Evolutionary conservation across 2,888 invertebrate species (phyloP), one percentile per base, ranked within the genome.

Genomic region (Phymatocera aterrima): DNA sequence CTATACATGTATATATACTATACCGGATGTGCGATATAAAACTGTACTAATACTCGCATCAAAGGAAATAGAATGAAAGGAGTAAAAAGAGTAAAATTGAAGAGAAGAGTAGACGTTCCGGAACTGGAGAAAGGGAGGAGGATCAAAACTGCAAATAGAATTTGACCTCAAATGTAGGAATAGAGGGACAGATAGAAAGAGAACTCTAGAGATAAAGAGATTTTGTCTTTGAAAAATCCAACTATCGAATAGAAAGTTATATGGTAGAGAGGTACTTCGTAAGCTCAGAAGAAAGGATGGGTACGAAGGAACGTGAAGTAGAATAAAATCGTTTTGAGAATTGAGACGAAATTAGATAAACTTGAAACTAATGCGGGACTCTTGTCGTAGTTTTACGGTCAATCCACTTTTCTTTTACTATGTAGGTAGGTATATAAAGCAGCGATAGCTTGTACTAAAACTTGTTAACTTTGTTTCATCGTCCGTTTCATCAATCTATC

Each of bases 351-450:
- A 60, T 21, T 28, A 60, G 8, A 60, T 24, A 28, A 28, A 21
- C 21, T 60, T 28, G 21, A 3, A 24, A 60, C 28, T 60, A 21
- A 28, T 5, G 6, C 2, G 5, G 6, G 10, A 8, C 8, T n/a
- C 0, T 54, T 54, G 8, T 54, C 54, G 54, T 54, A n/a, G n/a
- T n/a, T 54, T 54, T 54, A 54, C 54, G 54, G 54, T 54, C 54
- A n/a, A 54, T 54, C 21, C 54, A 54, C 54, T 54, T 54, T n/a
- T 43, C 43, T 15, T 8, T 54, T 54, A n/a, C n/a, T n/a, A n/a
- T n/a, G n/a, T n/a, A n/a, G n/a, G n/a, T n/a, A n/a, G n/a, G n/a
- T n/a, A n/a, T n/a, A n/a, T n/a, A n/a, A n/a, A n/a, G n/a, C n/a
- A n/a, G n/a, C n/a, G n/a, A n/a, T n/a, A n/a, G n/a, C n/a, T n/a